A percentile compares a stretch with the other conserved stretches of the same genome.
Conservation (phyloP, 2,888 invertebrate genomes). For the Pheosia gnoma region DNA sequence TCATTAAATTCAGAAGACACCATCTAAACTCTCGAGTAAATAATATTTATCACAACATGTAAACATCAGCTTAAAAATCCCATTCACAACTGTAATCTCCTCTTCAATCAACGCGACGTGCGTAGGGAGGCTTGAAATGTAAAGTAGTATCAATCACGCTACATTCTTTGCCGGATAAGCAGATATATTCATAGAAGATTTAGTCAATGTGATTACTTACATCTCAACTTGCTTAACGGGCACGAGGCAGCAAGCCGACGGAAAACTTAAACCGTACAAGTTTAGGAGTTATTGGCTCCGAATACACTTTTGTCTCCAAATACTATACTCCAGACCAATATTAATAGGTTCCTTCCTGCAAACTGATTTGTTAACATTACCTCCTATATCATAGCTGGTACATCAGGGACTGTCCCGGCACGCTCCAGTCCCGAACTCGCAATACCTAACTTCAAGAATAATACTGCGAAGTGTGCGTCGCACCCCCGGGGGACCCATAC, state of each 20-base stretch:
- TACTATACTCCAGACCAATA: too few relatives aligned
- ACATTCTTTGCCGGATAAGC: constrained; percentile 1
- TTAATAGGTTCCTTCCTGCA: neutral
- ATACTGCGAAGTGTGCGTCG: constrained; percentile 43
- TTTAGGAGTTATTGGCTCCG: too few relatives aligned
- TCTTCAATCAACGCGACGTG: constrained; percentile 1
- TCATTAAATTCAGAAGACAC: too few relatives aligned
- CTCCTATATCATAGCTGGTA: constrained; percentile 29
- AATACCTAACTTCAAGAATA: constrained; percentile 47
- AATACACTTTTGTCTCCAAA: too few relatives aligned
- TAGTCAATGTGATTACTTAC: neutral
- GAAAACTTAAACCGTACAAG: too few relatives aligned
- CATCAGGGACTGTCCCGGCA: constrained; percentile 33
- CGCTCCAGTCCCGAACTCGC: constrained; percentile 29
- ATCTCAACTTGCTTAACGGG: neutral
- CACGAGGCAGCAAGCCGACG: too few relatives aligned
- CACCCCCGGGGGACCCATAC: constrained; percentile 58
- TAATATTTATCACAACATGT: neutral
- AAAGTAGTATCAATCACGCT: constrained; percentile 7
- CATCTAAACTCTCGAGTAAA: too few relatives aligned
- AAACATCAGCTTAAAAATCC: neutral
- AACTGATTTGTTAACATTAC: constrained; percentile 33
- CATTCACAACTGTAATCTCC: constrained; percentile 2
- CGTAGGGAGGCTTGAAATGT: constrained; percentile 3
- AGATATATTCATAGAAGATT: neutral